These are phyloP conservation scores for Australoheros facetus DNA, from an alignment of 2,797 vertebrate genomes.

Conservation along the genomic window DNA sequence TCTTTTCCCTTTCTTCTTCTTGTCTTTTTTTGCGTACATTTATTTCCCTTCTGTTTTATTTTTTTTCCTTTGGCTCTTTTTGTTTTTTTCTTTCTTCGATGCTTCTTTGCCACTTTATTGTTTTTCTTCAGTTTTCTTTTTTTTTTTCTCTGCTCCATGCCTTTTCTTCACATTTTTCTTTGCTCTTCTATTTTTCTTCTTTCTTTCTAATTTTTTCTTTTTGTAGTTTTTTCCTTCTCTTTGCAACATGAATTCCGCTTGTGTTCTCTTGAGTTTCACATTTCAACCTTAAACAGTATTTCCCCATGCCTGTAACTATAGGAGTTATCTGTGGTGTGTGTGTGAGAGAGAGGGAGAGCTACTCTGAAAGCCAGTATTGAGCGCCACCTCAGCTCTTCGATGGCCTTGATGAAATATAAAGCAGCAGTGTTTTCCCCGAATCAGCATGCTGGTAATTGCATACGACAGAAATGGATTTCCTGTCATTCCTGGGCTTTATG, in stretches of 20 bases:
- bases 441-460: slow-evolving; percentile 81
- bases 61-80: not conserved
- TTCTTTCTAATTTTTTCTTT: no score
- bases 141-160: not conserved
- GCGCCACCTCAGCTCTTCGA: slow-evolving; percentile 59
- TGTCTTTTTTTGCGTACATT: not conserved
- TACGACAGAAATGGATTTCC: slow-evolving; percentile 80
- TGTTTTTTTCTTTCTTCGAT: not conserved
- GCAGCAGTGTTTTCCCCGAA: slow-evolving; percentile 68
- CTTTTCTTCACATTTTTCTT: no score
- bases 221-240: not conserved
- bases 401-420: slow-evolving; percentile 75
- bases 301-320: not conserved
- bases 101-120: no score
- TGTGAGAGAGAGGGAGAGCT: not conserved
- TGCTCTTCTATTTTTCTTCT: not conserved
- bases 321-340: not conserved
- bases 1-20: not conserved
- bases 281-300: not conserved
- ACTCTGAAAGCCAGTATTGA: slow-evolving; percentile 43
- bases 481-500: slow-evolving; percentile 73
- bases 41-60: not conserved
- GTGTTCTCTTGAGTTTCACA: not conserved
- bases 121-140: not conserved
- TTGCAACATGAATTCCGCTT: not conserved